These are phyloP conservation scores for Prionailurus bengalensis DNA, from an alignment of 2,113 vertebrate species.

Conservation along the genomic window DNA sequence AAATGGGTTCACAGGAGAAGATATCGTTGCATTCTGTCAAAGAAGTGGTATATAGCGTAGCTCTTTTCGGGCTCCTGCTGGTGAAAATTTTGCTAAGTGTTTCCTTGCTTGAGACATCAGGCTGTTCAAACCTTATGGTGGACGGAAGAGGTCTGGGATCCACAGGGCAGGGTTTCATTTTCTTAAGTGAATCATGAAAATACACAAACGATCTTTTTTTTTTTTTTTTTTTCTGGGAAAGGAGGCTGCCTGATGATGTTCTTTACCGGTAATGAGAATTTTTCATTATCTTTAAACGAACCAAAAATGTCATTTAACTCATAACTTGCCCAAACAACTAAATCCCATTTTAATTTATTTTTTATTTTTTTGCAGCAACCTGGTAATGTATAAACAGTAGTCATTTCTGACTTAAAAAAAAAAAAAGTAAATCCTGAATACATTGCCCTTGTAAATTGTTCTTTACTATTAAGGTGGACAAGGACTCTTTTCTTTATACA, in stretches of 20 bases:
- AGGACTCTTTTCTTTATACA: neutral
- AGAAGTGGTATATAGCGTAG: neutral
- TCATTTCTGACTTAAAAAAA: constrained; percentile 4
- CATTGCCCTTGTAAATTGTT: neutral
- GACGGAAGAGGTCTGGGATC: neutral
- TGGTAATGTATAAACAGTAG: neutral
- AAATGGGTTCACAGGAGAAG: neutral
- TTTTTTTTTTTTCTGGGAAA: neutral
- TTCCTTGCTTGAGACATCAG: neutral
- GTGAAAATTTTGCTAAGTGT: neutral
- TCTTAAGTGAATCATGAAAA: constrained; percentile 2
- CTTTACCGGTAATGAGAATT: neutral
- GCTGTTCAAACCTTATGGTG: neutral
- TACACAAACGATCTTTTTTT: neutral
- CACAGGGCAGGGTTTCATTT: neutral
- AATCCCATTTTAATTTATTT: neutral
- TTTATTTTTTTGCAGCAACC: neutral
- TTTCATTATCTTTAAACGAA: neutral
- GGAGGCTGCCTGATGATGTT: neutral
- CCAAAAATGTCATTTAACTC: constrained; percentile 1
- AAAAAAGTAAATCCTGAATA: neutral
- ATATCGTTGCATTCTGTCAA: neutral
- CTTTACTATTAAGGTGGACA: neutral
- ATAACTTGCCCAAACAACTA: neutral
- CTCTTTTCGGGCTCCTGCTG: neutral